Base-by-base conservation (phyloP, 2,113 vertebrate genomes). In the Eubucco bourcierii region DNA sequence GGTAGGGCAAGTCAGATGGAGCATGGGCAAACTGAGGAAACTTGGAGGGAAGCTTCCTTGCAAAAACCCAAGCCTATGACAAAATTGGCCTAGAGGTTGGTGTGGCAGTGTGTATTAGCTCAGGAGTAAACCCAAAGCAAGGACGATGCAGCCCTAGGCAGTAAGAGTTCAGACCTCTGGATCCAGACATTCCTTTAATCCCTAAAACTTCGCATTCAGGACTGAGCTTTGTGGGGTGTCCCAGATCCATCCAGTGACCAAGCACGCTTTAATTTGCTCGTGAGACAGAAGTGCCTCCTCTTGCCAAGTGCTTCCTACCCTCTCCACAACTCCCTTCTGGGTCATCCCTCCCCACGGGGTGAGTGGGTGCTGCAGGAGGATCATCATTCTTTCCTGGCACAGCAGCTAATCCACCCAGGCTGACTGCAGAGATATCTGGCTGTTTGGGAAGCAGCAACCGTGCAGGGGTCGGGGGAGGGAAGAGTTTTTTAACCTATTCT, bases 381-480 rank as follows among this genome's bases (percentile, higher is more conserved):
- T 90, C 76, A 85, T 87, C 91, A 70, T 87, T 75, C 89, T 89
- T 91, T 90, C 95, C 93, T 89, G 95, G 89, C 95, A 93, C 92
- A 82, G 81, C 80, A 87, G 84, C 60, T 68, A 92, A 93, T 88
- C 92, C 89, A 67, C 67, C 79, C 89, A 60, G 83, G 79, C 79
- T 46, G 94, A 37, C 87, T 75, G 67, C 87, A 75, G 47, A 91
- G 66, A 63, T 59, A 84, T 64, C 56, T 84, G 92, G 12, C 71
- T 92, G 20, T 39, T 85, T 23, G 70, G 65, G 56, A 88, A 56
- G 52, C 23, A 80, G 34, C 19, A 67, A 9, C 46, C 1, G 1
- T 55, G 37, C 15, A 28, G 13, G 19, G 44, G 59, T 18, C 25
- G 11, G 16, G 44, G 63, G 12, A 10, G 18, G 44, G 63, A 10